These are phyloP conservation scores for Cavia porcellus DNA, from an alignment of 2,113 vertebrate genomes.

Conservation along the genomic window DNA sequence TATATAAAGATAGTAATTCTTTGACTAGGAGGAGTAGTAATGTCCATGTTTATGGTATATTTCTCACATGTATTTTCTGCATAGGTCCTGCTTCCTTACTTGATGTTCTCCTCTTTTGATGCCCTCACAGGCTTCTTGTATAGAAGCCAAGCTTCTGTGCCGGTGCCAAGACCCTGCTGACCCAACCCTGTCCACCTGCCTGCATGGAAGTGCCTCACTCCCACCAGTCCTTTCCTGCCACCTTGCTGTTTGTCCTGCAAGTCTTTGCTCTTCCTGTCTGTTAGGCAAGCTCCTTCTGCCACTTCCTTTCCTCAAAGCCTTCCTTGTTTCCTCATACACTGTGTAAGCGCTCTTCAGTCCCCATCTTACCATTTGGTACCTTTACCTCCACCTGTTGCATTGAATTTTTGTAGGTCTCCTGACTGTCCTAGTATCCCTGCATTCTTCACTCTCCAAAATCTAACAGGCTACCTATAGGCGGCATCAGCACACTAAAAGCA, in stretches of 20 bases:
- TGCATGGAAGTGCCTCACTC: background rate
- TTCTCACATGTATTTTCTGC: background rate
- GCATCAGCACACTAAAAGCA: background rate
- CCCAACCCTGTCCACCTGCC: background rate
- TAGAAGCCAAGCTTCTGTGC: background rate
- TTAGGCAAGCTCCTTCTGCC: background rate
- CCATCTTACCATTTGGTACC: background rate
- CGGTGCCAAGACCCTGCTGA: background rate
- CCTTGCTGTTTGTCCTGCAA: background rate
- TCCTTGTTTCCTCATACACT: background rate
- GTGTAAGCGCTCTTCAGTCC: background rate
- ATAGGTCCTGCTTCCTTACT: background rate
- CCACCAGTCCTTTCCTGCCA: too few species aligned
- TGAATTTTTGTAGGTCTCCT: background rate
- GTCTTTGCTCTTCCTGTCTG: background rate
- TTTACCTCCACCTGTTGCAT: background rate
- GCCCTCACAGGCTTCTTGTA: background rate
- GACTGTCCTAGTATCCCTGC: background rate
- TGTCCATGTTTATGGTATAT: fast-evolving
- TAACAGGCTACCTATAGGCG: too few species aligned
- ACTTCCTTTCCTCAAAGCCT: background rate
- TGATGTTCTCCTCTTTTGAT: background rate
- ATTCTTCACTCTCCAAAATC: background rate
- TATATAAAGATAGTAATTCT: background rate
- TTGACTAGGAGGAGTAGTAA: background rate